Percentiles rank a stretch among this genome's conserved stretches.
phyloP scores from a whole-genome alignment of 1,140 invertebrate genomes.

The Diprion similis region DNA sequence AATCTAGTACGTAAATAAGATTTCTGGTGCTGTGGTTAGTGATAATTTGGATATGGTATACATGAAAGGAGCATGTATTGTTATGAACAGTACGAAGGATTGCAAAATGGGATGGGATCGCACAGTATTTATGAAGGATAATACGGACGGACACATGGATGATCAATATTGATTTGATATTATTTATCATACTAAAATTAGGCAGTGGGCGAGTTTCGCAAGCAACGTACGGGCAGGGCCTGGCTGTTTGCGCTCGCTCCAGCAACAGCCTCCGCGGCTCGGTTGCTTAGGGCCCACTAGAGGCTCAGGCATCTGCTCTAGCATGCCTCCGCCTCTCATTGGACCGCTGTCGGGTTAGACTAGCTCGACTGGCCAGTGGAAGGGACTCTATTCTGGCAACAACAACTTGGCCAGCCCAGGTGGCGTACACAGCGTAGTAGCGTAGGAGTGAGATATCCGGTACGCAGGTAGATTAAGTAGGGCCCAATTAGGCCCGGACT shows the following conservation, averaged over 20 bases:
- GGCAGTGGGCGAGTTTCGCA: constrained; percentile 56
- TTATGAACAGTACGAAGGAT: not conserved
- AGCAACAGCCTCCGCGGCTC: constrained; percentile 58
- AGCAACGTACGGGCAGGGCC: constrained; percentile 61
- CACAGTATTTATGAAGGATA: not conserved
- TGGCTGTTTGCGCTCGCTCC: constrained; percentile 59
- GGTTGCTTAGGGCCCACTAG: constrained; percentile 54
- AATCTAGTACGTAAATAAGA: not conserved
- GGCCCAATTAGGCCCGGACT: constrained; percentile 48
- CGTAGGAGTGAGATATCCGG: constrained; percentile 49
- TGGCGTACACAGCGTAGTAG: constrained; percentile 50
- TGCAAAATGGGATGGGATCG: not conserved
- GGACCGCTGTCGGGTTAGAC: constrained; percentile 50
- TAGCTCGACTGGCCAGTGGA: constrained; percentile 54
- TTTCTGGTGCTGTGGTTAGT: not conserved
- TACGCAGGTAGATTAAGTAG: constrained; percentile 49
- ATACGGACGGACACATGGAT: not conserved
- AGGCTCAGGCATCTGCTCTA: constrained; percentile 53
- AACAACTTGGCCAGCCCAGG: constrained; percentile 55
- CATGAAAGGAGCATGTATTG: not conserved
- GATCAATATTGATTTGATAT: constrained; percentile 29
- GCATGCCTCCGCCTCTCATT: constrained; percentile 54
- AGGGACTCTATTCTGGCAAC: constrained; percentile 56
- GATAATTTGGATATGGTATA: not conserved
- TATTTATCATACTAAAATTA: constrained; percentile 54